phyloP scores from a whole-genome alignment of 2,888 invertebrate genomes.

The Rhopalosiphum nymphaeae region DNA sequence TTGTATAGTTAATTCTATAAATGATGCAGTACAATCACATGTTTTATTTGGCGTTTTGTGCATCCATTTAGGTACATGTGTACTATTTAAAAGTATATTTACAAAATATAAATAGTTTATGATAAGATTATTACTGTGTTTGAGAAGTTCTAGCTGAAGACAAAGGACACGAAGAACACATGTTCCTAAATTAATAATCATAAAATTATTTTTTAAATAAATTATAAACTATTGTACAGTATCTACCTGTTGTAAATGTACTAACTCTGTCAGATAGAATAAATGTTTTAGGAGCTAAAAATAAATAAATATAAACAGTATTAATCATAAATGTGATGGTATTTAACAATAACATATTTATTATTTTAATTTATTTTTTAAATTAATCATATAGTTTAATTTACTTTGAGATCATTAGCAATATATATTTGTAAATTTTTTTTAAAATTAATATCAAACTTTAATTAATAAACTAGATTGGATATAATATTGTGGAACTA shows the following conservation, averaged over 20 bases:
- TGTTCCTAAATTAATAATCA: conserved; percentile 46
- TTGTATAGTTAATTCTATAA: conserved; percentile 53
- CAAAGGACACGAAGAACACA: conserved; percentile 58
- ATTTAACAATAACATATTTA: neutral
- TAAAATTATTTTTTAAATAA: neutral
- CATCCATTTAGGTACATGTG: conserved; percentile 59
- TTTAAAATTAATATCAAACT: neutral
- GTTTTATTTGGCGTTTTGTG: conserved; percentile 49
- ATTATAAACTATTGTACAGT: neutral
- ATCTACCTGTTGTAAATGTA: conserved; percentile 62
- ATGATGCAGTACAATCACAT: conserved; percentile 60
- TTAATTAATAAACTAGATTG: neutral
- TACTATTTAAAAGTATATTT: conserved; percentile 46
- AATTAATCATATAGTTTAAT: neutral
- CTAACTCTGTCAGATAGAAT: conserved; percentile 56
- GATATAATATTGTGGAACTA: neutral
- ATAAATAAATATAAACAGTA: neutral
- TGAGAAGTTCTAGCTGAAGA: conserved; percentile 49
- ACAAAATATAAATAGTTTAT: conserved; percentile 55
- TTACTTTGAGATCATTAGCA: neutral
- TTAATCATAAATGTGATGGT: neutral
- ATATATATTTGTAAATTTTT: neutral
- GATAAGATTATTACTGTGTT: conserved; percentile 50
- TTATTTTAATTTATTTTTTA: neutral
- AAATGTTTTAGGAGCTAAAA: conserved; percentile 55